Percentiles rank a stretch among this genome's conserved stretches.
Conservation (phyloP, 2,888 invertebrate species). For the Hirtodrosophila duncani region DNA sequence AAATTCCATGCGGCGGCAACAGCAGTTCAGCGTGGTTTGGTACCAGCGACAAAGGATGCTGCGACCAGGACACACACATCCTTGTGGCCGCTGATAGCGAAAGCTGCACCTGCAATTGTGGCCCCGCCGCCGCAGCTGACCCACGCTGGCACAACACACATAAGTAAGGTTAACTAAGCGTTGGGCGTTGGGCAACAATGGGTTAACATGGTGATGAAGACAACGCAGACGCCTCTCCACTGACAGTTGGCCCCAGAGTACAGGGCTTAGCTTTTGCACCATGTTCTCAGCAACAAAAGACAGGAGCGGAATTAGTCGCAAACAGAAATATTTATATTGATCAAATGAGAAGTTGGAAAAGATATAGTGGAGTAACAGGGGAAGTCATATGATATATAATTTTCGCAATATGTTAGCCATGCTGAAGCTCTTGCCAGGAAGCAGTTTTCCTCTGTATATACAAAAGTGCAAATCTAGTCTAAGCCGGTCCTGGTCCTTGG, state of each 20-base stretch:
- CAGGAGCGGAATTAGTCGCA: too few relatives aligned
- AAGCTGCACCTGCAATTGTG: slow-evolving; percentile 46
- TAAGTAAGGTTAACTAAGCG: slow-evolving; percentile 63
- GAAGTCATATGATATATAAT: too few relatives aligned
- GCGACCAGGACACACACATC: slow-evolving; percentile 28
- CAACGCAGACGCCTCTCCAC: slow-evolving; percentile 13
- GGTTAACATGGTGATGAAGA: slow-evolving; percentile 41
- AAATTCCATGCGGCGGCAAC: slow-evolving; percentile 66
- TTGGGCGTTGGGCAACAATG: slow-evolving; percentile 33
- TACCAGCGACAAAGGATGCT: slow-evolving; percentile 35
- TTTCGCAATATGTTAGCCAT: too few relatives aligned
- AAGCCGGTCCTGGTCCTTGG: too few relatives aligned
- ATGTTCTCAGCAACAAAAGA: too few relatives aligned
- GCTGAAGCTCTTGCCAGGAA: too few relatives aligned
- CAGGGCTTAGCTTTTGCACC: slow-evolving; percentile 12
- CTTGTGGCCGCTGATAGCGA: slow-evolving; percentile 43
- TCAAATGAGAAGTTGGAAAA: too few relatives aligned
- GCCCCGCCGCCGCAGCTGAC: slow-evolving; percentile 5
- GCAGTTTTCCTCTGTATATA: too few relatives aligned
- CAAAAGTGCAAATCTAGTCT: too few relatives aligned
- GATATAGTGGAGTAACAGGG: slow-evolving; percentile 9
- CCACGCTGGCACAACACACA: slow-evolving; percentile 26
- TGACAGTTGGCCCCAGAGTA: slow-evolving; percentile 23
- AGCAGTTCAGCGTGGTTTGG: slow-evolving; percentile 7
- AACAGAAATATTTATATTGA: too few relatives aligned